Percentiles rank a stretch among this genome's conserved stretches.
phyloP scores from a whole-genome alignment of 1,140 invertebrate genomes.

The Bombus terrestris region DNA sequence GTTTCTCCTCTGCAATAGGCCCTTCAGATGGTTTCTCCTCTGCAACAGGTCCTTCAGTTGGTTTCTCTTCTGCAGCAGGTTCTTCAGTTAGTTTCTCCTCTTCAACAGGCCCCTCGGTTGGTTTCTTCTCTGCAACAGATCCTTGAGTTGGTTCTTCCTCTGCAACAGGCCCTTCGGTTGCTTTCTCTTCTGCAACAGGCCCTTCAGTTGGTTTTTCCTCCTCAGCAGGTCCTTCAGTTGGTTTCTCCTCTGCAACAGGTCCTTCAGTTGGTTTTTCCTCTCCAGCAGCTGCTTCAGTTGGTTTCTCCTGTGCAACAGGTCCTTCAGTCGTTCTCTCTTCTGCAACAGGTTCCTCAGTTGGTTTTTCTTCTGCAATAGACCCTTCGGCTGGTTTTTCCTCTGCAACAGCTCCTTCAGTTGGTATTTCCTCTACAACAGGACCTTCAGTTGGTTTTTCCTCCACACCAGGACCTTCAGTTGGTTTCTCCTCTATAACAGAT shows the following conservation, averaged over 20 bases:
- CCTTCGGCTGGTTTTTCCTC: background rate
- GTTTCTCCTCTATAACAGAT: conserved; percentile 49
- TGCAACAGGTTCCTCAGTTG: conserved; percentile 38
- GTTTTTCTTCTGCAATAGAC: background rate
- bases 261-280: conserved; percentile 49
- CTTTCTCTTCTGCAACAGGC: background rate
- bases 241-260: conserved; percentile 45
- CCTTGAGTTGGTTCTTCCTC: conserved; percentile 12
- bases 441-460: conserved; percentile 17
- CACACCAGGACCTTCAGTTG: background rate
- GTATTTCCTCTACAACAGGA: conserved; percentile 35
- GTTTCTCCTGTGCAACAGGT: conserved; percentile 25
- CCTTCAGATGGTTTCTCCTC: too few species aligned
- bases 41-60: rapidly evolving
- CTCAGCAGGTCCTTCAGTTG: conserved; percentile 31
- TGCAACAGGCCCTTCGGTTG: conserved; percentile 47
- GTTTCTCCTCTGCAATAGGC: rapidly evolving
- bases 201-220: conserved; percentile 41
- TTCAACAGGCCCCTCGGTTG: rapidly evolving
- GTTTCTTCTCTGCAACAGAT: rapidly evolving
- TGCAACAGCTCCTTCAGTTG: conserved; percentile 18
- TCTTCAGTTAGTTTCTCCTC: rapidly evolving
- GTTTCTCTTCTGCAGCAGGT: rapidly evolving
- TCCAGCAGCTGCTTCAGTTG: conserved; percentile 31
- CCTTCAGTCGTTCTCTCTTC: too few species aligned